Evolutionary conservation across 1,140 invertebrate species (phyloP).

Genomic region (Drosophila parabipectinata): DNA sequence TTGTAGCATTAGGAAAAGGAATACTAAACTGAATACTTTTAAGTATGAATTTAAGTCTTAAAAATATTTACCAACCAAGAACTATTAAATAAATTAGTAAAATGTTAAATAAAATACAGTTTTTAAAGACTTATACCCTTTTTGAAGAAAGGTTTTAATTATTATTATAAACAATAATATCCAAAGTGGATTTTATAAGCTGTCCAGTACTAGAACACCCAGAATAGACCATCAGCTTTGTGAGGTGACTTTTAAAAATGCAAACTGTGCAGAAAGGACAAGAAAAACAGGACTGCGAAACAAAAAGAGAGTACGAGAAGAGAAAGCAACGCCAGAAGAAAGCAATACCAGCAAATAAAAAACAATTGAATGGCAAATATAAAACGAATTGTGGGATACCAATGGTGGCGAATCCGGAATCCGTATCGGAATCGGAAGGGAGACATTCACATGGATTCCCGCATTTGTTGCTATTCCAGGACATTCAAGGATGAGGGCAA

Average conservation of each 20-base stretch:
- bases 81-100: too few relatives aligned
- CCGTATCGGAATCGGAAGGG: not conserved
- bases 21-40: not conserved
- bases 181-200: too few relatives aligned
- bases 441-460: slow-evolving; percentile 22
- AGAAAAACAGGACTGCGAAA: slow-evolving; percentile 11
- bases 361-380: slow-evolving; percentile 62
- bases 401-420: slow-evolving; percentile 18
- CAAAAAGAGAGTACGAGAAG: not conserved
- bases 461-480: slow-evolving; percentile 23
- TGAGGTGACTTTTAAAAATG: slow-evolving; percentile 43
- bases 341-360: slow-evolving; percentile 49
- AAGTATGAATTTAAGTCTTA: not conserved
- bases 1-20: too few relatives aligned
- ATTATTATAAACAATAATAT: too few relatives aligned
- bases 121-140: too few relatives aligned
- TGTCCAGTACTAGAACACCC: slow-evolving; percentile 9
- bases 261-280: slow-evolving; percentile 45
- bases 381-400: slow-evolving; percentile 48
- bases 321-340: slow-evolving; percentile 5
- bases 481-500: not conserved
- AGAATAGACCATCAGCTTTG: not conserved
- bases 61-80: too few relatives aligned
- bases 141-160: too few relatives aligned
- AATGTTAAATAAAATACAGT: too few relatives aligned